Percentiles rank a stretch among this genome's conserved stretches.
These are phyloP conservation scores for Phalacrocorax carbo DNA, from an alignment of 2,113 vertebrate genomes.

Conservation along the genomic window DNA sequence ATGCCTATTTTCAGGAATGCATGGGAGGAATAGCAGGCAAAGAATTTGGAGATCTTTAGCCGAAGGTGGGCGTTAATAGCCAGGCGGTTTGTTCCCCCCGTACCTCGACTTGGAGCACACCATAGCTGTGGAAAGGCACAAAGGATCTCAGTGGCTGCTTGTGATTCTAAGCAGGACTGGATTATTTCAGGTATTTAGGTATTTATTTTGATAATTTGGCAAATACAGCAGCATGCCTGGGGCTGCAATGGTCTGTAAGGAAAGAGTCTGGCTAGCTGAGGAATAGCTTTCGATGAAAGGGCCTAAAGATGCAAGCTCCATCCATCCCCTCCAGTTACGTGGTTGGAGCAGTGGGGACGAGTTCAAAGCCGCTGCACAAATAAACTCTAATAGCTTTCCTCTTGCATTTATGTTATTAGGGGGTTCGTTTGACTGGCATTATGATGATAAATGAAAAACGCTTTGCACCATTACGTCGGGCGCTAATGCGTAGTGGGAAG, in stretches of 20 bases:
- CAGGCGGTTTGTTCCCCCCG: neutral
- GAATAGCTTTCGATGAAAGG: neutral
- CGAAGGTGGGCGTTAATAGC: neutral
- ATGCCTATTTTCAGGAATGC: neutral
- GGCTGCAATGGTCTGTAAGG: neutral
- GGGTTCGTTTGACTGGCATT: slow-evolving; percentile 72
- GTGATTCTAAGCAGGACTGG: neutral
- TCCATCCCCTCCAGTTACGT: neutral
- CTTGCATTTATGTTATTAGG: slow-evolving; percentile 70
- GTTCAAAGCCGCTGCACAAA: slow-evolving; percentile 65
- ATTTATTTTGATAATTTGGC: neutral
- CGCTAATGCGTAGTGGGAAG: slow-evolving; percentile 67
- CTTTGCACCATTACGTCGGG: slow-evolving; percentile 75
- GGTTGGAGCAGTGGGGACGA: slow-evolving; percentile 31
- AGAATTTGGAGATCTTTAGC: neutral
- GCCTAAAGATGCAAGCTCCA: neutral
- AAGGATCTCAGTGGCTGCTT: neutral
- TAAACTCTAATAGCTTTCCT: slow-evolving; percentile 73
- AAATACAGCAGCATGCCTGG: rapidly evolving
- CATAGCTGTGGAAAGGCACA: rapidly evolving
- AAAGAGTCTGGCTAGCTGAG: neutral
- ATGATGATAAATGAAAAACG: slow-evolving; percentile 79
- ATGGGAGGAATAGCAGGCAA: neutral
- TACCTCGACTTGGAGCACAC: neutral
- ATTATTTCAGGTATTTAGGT: neutral